These are phyloP conservation scores for Enchytraeus crypticus DNA, from an alignment of 2,888 invertebrate species.

Conservation along the genomic window DNA sequence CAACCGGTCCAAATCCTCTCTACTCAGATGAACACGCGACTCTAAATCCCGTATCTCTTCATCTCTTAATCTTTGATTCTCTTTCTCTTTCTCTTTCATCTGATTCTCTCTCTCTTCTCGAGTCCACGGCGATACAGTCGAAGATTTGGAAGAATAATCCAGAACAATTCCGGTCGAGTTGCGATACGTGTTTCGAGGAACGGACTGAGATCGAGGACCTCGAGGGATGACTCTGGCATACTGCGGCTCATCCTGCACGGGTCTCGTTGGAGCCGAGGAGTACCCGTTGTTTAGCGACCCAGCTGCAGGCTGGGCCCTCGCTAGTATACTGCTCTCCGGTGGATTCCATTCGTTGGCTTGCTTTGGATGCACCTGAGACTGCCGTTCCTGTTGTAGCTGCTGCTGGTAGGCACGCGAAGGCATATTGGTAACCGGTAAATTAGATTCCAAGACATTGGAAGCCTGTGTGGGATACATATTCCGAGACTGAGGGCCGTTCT, in stretches of 20 bases:
- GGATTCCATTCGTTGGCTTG: too few species aligned
- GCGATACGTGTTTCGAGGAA: background rate
- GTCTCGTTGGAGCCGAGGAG: background rate
- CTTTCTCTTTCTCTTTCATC: constrained; percentile 17
- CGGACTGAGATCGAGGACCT: background rate
- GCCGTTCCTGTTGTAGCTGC: too few species aligned
- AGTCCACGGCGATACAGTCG: constrained; percentile 67
- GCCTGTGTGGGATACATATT: too few species aligned
- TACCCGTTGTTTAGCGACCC: too few species aligned
- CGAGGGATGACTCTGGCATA: background rate
- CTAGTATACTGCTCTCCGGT: too few species aligned
- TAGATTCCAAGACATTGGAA: too few species aligned
- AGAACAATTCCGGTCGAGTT: background rate
- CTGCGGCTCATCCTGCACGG: background rate
- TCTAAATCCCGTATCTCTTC: constrained; percentile 58
- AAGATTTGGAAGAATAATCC: background rate
- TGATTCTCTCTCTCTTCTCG: constrained; percentile 47
- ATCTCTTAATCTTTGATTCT: constrained; percentile 18
- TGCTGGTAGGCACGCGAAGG: too few species aligned
- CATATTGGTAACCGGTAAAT: too few species aligned
- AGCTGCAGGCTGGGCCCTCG: too few species aligned
- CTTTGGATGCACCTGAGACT: too few species aligned
- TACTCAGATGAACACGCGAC: constrained; percentile 47
- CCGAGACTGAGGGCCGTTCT: too few species aligned
- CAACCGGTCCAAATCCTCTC: constrained; percentile 40